Conservation (phyloP, 2,888 invertebrate species). For the Ametastegia equiseti region DNA sequence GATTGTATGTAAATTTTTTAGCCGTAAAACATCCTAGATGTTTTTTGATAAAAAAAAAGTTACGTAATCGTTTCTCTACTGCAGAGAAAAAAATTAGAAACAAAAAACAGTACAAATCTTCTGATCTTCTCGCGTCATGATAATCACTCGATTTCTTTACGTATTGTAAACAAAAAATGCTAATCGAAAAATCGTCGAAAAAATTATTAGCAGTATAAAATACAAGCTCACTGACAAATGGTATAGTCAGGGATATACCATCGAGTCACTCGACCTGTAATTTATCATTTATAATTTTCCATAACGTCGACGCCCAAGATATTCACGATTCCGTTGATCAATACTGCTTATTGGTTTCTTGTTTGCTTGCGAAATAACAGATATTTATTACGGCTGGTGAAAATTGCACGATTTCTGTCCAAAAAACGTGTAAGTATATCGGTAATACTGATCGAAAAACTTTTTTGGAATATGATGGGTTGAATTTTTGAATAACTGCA, state of each 20-base stretch:
- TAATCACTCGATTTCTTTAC: not conserved
- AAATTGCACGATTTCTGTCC: not conserved
- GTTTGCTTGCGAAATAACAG: not conserved
- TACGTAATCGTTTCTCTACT: not conserved
- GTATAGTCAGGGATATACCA: not conserved
- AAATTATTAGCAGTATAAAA: not conserved
- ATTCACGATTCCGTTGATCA: not conserved
- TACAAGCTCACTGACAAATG: not conserved
- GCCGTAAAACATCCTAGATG: not conserved
- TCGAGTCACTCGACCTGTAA: not conserved
- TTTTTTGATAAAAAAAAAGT: not conserved
- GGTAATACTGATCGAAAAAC: not conserved
- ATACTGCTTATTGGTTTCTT: not conserved
- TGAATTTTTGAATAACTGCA: not conserved
- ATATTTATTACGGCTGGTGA: not conserved
- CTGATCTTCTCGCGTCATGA: not conserved
- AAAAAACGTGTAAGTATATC: not conserved
- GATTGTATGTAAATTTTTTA: slow-evolving; percentile 10
- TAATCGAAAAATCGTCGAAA: not conserved
- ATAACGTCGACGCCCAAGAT: not conserved
- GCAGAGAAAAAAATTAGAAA: not conserved
- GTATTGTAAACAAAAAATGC: not conserved
- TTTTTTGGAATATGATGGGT: not conserved
- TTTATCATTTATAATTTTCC: not conserved
- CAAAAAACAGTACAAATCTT: too few relatives aligned